These are phyloP conservation scores for Meliscaeva auricollis DNA, from an alignment of 2,888 invertebrate genomes.

Conservation along the genomic window DNA sequence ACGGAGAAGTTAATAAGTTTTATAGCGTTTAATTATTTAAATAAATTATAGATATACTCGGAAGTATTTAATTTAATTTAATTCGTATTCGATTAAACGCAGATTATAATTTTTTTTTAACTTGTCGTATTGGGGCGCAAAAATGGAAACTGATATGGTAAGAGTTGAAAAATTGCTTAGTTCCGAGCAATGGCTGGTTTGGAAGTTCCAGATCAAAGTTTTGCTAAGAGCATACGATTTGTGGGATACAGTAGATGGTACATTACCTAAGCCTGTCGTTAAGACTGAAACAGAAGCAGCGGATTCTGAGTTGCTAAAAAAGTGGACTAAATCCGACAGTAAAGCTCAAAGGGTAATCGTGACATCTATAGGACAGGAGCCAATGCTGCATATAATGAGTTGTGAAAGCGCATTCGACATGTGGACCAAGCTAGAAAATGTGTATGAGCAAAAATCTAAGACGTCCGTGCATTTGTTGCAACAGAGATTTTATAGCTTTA, in stretches of 20 bases:
- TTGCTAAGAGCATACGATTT: conserved; percentile 38
- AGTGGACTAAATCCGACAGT: conserved; percentile 48
- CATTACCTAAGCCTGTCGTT: conserved; percentile 12
- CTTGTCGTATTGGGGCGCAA: conserved; percentile 16
- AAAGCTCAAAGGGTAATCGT: conserved; percentile 66
- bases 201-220: conserved; percentile 79
- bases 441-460: conserved; percentile 80
- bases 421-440: conserved; percentile 67
- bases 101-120: conserved; percentile 14
- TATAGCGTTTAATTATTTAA: not conserved
- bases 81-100: conserved; percentile 3
- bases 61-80: conserved; percentile 4
- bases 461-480: conserved; percentile 80
- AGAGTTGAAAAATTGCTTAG: conserved; percentile 29
- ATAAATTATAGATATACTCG: conserved; percentile 2
- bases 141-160: conserved; percentile 33
- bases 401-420: conserved; percentile 71
- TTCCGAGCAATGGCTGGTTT: conserved; percentile 23
- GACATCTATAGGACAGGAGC: conserved; percentile 70
- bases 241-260: conserved; percentile 20
- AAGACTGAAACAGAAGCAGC: conserved; percentile 29
- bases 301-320: conserved; percentile 14
- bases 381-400: conserved; percentile 72
- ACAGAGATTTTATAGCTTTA: conserved; percentile 77
- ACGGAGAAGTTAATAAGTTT: not conserved